These are phyloP conservation scores for Ispidina lecontei DNA, from an alignment of 2,797 vertebrate species.

Conservation along the genomic window DNA sequence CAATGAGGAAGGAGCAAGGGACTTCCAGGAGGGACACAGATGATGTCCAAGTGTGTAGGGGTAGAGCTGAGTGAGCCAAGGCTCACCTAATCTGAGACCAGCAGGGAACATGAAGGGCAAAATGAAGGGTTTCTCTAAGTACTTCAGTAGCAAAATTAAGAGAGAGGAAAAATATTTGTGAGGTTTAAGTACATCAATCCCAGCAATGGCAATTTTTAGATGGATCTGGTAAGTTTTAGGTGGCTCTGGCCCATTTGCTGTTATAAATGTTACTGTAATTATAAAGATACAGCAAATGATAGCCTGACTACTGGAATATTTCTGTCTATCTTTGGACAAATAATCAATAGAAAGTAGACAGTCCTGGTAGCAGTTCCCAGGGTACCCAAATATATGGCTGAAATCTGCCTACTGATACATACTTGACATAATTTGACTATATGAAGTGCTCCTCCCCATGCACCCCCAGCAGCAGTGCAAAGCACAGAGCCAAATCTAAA, in stretches of 20 bases:
- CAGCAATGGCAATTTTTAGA: background rate
- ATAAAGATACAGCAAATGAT: background rate
- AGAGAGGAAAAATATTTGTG: background rate
- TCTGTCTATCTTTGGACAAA: background rate
- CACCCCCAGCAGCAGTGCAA: background rate
- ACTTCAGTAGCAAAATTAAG: background rate
- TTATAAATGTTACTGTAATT: background rate
- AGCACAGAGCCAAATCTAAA: background rate
- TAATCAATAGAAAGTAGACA: background rate
- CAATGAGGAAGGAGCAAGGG: background rate
- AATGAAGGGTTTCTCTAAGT: background rate
- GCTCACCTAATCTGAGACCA: background rate
- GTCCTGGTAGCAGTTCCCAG: background rate
- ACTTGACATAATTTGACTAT: background rate
- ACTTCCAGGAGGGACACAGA: background rate
- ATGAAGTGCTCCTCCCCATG: background rate
- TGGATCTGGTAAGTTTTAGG: background rate
- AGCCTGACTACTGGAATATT: background rate
- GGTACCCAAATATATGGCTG: background rate
- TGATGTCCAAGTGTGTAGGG: background rate
- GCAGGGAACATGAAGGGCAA: background rate
- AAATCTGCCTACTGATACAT: background rate
- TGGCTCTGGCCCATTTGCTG: background rate
- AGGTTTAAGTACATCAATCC: background rate
- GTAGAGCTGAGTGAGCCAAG: background rate